Percentiles rank a stretch among this genome's conserved stretches.
Evolutionary conservation across 1,140 invertebrate genomes (phyloP).

Genomic region (Trichogramma pretiosum): DNA sequence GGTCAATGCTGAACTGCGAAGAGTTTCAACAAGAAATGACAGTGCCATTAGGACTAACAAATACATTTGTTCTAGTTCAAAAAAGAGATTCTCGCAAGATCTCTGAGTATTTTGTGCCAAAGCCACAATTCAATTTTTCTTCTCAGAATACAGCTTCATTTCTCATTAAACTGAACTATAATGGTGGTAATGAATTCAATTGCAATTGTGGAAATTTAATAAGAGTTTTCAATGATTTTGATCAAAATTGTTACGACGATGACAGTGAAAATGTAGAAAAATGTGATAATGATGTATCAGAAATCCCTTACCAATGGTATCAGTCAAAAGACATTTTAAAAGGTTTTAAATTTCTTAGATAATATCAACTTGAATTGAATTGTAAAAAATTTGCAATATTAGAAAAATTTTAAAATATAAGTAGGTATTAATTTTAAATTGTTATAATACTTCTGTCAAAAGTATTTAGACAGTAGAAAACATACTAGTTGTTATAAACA

Average conservation of each 20-base stretch:
- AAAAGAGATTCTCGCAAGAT: slow-evolving; percentile 32
- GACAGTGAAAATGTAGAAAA: slow-evolving; percentile 12
- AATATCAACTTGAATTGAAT: slow-evolving; percentile 18
- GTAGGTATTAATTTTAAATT: background rate
- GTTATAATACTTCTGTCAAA: background rate
- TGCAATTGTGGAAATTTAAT: slow-evolving; percentile 32
- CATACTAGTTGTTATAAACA: too few relatives aligned
- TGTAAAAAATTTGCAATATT: slow-evolving; percentile 4
- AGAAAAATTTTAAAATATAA: background rate
- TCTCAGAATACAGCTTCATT: slow-evolving; percentile 23
- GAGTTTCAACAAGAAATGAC: slow-evolving; percentile 38
- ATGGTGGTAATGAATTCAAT: slow-evolving; percentile 14
- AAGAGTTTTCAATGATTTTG: slow-evolving; percentile 30
- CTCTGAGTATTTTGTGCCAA: slow-evolving; percentile 38
- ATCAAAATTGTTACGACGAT: slow-evolving; percentile 14
- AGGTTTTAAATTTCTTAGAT: slow-evolving; percentile 37
- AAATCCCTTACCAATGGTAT: slow-evolving; percentile 40
- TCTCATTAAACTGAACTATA: slow-evolving; percentile 30
- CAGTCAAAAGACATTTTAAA: slow-evolving; percentile 38
- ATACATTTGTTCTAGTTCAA: slow-evolving; percentile 37
- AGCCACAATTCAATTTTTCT: slow-evolving; percentile 31
- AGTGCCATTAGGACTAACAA: slow-evolving; percentile 31
- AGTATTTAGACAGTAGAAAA: too few relatives aligned
- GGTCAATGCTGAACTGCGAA: slow-evolving; percentile 32
- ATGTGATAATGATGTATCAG: slow-evolving; percentile 11